Base-by-base conservation (phyloP, 2,797 vertebrate species). In the Acipenser transmontanus region DNA sequence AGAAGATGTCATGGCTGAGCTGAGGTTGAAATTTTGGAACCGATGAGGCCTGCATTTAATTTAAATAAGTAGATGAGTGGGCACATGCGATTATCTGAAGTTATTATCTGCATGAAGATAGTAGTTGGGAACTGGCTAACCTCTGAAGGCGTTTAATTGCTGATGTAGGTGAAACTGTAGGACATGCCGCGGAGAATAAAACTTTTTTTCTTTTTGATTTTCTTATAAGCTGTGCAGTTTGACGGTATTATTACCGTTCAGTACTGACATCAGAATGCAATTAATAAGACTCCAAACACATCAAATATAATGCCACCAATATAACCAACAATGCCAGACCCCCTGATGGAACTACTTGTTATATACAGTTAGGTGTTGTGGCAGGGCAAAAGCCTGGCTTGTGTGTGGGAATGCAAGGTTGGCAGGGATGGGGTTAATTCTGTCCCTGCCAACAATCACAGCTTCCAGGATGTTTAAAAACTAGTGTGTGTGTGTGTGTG, bases 21-120 rank as follows among this genome's bases (percentile, higher is more conserved):
- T n/a, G 47, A 61, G 60, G 10, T 8, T 61, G 60, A 34, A 61
- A 17, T 61, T 6, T 61, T 17, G 8, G 13, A 61, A 34, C 60
- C 47, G 17, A 20, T 61, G 60, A 61, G 17, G 60, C 60, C 17
- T 20, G 17, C 17, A 9, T 61, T 57, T 61, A 61, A 61, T 61
- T 34, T 61, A 10, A 61, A 61, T 61, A 17, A 14, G 60, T 17
- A 61, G 60, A 61, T 61, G 14, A 61, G 47, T 47, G 17, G 6
- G 60, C 1, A 47, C 47, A 61, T 61, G 12, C 34, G 8, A 61
- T 61, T 61, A 61, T 20, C 47, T 20, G 47, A 61, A 6, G n/a
- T 61, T 47, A 47, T 61, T 61, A 61, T 17, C 60, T 61, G 60
- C 12, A 4, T 8, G 54, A 57, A n/a, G 54, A 13, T 13, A 61